Evolutionary conservation across 2,888 invertebrate species (phyloP).

Genomic region (Lasioglossum malachurum): DNA sequence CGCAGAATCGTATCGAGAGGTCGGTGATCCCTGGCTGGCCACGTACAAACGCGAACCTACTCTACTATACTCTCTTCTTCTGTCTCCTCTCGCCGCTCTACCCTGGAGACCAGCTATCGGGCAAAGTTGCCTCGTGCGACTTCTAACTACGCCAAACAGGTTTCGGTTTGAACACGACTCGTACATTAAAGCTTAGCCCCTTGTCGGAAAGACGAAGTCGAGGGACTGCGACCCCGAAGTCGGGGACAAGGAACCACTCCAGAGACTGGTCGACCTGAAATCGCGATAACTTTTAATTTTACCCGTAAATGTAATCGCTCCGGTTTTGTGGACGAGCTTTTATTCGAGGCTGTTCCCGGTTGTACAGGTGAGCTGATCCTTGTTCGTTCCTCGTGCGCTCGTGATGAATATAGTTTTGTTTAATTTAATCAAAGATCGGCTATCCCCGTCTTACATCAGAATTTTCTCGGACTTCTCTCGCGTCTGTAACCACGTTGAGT

Average conservation of each 20-base stretch:
- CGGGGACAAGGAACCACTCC: slow-evolving; percentile 25
- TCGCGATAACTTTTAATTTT: slow-evolving; percentile 3
- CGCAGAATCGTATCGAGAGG: slow-evolving; percentile 46
- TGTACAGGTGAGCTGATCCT: background rate
- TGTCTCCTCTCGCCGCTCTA: background rate
- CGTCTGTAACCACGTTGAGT: background rate
- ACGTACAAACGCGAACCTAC: slow-evolving; percentile 38
- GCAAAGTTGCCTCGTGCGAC: slow-evolving; percentile 66
- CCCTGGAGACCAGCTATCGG: slow-evolving; percentile 52
- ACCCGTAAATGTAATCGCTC: background rate
- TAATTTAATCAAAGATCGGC: background rate
- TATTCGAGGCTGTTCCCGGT: background rate
- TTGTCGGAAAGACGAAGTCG: slow-evolving; percentile 52
- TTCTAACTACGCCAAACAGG: slow-evolving; percentile 79
- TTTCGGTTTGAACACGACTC: slow-evolving; percentile 79
- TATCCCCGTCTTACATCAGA: background rate
- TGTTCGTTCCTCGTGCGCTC: background rate
- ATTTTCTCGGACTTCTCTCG: background rate
- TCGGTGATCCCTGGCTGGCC: slow-evolving; percentile 53
- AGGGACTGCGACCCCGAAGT: slow-evolving; percentile 23
- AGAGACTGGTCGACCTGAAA: background rate
- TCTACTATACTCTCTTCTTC: background rate
- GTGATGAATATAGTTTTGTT: no score
- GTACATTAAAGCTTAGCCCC: slow-evolving; percentile 79
- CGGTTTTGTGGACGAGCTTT: background rate